Evolutionary conservation across 1,140 invertebrate species (phyloP).

Genomic region (Drosophila bifasciata): DNA sequence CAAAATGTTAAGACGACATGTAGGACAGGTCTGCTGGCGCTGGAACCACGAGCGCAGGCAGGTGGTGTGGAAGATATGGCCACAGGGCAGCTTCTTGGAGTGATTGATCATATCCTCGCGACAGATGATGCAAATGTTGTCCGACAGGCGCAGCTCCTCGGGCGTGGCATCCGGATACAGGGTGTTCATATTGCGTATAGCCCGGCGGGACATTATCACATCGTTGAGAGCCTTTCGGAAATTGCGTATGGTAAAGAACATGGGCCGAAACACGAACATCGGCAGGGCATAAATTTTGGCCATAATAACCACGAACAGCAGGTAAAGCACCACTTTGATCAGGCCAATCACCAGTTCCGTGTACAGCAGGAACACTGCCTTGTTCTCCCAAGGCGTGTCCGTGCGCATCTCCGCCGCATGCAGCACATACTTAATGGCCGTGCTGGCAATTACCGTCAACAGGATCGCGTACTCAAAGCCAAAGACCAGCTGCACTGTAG

Average conservation of each 20-base stretch:
- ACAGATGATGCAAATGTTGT: slow-evolving; percentile 99
- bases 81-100: slow-evolving; percentile 99
- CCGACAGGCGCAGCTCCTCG: slow-evolving; percentile 96
- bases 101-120: slow-evolving; percentile 88
- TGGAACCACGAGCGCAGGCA: slow-evolving; percentile 99
- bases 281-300: slow-evolving; percentile 98
- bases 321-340: slow-evolving; percentile 95
- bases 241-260: slow-evolving; percentile 98
- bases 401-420: slow-evolving; percentile 97
- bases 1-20: slow-evolving; percentile 98
- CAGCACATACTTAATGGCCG: slow-evolving; percentile 97
- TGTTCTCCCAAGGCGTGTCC: slow-evolving; percentile 99
- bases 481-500: slow-evolving; percentile 99
- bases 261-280: slow-evolving; percentile 98
- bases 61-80: slow-evolving; percentile 99
- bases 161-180: slow-evolving; percentile 97
- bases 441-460: slow-evolving; percentile 96
- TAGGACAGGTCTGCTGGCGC: slow-evolving; percentile 99
- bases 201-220: slow-evolving; percentile 97
- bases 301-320: slow-evolving; percentile 98
- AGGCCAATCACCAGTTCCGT: slow-evolving; percentile 97
- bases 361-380: slow-evolving; percentile 98
- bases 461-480: slow-evolving; percentile 99
- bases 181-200: slow-evolving; percentile 99
- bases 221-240: slow-evolving; percentile 99